Evolutionary conservation across 2,888 invertebrate species (phyloP).

Genomic region (Aphelenchoides bicaudatus): DNA sequence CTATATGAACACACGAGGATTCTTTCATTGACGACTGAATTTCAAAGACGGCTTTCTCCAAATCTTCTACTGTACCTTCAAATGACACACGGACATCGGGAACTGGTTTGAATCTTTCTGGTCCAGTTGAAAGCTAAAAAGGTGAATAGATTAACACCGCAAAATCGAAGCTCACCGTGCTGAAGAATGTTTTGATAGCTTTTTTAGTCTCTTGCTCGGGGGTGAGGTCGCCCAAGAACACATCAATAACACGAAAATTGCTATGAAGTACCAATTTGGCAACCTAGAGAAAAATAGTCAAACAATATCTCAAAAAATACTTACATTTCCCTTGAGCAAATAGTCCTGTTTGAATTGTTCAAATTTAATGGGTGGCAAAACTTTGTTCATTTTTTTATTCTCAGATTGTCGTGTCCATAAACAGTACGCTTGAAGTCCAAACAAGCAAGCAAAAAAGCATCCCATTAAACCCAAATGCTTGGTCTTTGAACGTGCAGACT

Average conservation of each 20-base stretch:
- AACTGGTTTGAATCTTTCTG: background rate
- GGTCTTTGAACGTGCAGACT: no score
- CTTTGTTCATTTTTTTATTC: constrained; percentile 11
- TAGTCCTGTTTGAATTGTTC: constrained; percentile 18
- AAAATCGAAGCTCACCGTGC: background rate
- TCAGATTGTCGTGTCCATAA: background rate
- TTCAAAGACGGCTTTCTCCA: constrained; percentile 6
- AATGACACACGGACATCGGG: constrained; percentile 8
- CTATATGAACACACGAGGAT: background rate
- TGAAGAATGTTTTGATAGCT: background rate
- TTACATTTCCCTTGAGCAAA: constrained; percentile 11
- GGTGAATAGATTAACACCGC: background rate
- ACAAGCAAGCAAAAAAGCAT: background rate
- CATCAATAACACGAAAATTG: no score
- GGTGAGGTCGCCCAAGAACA: no score
- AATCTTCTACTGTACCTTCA: background rate
- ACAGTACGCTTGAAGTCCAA: background rate
- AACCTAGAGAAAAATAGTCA: background rate
- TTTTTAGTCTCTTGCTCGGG: constrained; percentile 1
- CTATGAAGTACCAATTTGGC: background rate
- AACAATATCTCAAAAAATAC: background rate
- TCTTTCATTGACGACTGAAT: background rate
- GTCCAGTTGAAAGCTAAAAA: constrained; percentile 9
- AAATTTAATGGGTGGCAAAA: constrained; percentile 21
- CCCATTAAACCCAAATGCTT: no score